These are phyloP conservation scores for Ametastegia equiseti DNA, from an alignment of 2,888 invertebrate genomes.

Conservation along the genomic window DNA sequence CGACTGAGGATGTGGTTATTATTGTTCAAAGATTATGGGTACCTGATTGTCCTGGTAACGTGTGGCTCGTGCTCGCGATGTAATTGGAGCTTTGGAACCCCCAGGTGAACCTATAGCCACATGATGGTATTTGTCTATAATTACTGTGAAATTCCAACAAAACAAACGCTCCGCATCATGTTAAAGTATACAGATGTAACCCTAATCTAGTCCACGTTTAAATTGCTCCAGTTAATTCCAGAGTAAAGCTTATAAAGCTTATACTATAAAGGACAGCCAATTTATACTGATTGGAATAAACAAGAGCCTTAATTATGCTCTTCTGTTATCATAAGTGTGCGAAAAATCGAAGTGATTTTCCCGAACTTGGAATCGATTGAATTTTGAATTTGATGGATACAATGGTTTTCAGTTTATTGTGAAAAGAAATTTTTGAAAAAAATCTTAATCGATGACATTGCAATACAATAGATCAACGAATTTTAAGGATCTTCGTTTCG, in stretches of 20 bases:
- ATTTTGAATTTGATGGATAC: too few relatives aligned
- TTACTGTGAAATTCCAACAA: background rate
- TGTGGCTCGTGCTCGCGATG: background rate
- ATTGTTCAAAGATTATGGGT: conserved; percentile 1
- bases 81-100: background rate
- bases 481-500: too few relatives aligned
- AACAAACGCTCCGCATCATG: background rate
- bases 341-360: too few relatives aligned
- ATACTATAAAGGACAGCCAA: background rate
- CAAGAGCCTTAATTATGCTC: too few relatives aligned
- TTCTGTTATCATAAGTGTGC: too few relatives aligned
- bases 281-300: background rate
- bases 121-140: background rate
- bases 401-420: too few relatives aligned
- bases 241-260: background rate
- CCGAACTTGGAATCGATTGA: too few relatives aligned
- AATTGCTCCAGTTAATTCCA: background rate
- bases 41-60: conserved; percentile 10
- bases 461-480: too few relatives aligned
- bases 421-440: too few relatives aligned
- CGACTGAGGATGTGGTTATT: background rate
- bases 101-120: background rate
- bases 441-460: too few relatives aligned
- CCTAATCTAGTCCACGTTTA: background rate
- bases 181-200: background rate